Evolutionary conservation across 1,140 invertebrate genomes (phyloP).

Genomic region (Drosophila arizonae): DNA sequence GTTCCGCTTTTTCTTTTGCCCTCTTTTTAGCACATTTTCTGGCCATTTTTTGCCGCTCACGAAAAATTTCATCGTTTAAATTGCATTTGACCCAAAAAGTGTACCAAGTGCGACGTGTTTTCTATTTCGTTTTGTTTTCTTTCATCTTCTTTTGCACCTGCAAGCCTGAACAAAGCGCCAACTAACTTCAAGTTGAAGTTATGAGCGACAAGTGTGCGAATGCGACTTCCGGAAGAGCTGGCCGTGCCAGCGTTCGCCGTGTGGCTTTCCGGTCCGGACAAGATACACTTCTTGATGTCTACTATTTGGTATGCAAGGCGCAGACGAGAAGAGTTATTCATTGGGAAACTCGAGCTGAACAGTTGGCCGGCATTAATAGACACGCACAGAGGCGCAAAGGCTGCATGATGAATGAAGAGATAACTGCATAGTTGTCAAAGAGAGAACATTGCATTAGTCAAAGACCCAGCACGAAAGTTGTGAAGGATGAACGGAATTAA

Average conservation of each 20-base stretch:
- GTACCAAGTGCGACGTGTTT: slow-evolving; percentile 64
- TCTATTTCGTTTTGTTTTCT: slow-evolving; percentile 54
- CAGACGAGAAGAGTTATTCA: slow-evolving; percentile 32
- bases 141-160: slow-evolving; percentile 60
- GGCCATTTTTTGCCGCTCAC: slow-evolving; percentile 22
- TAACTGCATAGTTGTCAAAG: slow-evolving; percentile 12
- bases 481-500: slow-evolving; percentile 15
- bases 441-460: slow-evolving; percentile 10
- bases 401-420: slow-evolving; percentile 20
- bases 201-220: slow-evolving; percentile 79
- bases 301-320: slow-evolving; percentile 35
- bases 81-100: slow-evolving; percentile 52
- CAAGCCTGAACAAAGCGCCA: slow-evolving; percentile 41
- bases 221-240: slow-evolving; percentile 54
- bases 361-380: slow-evolving; percentile 39
- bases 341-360: slow-evolving; percentile 27
- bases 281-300: slow-evolving; percentile 54
- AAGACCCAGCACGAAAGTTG: slow-evolving; percentile 4
- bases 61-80: slow-evolving; percentile 47
- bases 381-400: slow-evolving; percentile 16
- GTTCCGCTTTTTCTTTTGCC: slow-evolving; percentile 70
- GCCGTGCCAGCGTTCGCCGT: slow-evolving; percentile 19
- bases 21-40: slow-evolving; percentile 41
- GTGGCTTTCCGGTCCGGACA: slow-evolving; percentile 36
- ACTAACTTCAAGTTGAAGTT: slow-evolving; percentile 68